Percentiles rank a stretch among this genome's conserved stretches.
These are phyloP conservation scores for Polyommatus icarus DNA, from an alignment of 2,888 invertebrate genomes.

Conservation along the genomic window DNA sequence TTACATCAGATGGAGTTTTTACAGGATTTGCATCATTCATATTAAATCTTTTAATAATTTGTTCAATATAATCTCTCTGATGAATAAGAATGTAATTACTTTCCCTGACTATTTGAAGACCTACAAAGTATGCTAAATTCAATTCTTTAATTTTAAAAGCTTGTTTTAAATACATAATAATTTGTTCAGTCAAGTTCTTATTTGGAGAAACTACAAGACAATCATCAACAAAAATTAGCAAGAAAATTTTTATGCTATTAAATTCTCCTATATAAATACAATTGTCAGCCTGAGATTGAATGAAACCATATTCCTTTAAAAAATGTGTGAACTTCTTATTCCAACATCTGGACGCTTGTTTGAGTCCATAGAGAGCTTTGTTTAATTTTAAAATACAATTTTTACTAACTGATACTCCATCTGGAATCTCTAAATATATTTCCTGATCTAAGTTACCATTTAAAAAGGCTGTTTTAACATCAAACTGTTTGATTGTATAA, in stretches of 20 bases:
- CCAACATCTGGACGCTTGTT: conserved; percentile 34
- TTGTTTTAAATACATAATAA: background rate
- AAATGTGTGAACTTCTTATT: conserved; percentile 35
- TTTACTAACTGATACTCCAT: conserved; percentile 10
- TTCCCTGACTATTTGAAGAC: conserved; percentile 41
- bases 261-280: conserved; percentile 45
- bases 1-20: conserved; percentile 37
- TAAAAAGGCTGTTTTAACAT: conserved; percentile 45
- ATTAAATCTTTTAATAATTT: conserved; percentile 43
- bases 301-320: conserved; percentile 43
- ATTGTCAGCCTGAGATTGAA: conserved; percentile 39
- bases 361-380: conserved; percentile 38
- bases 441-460: conserved; percentile 42
- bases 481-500: conserved; percentile 38
- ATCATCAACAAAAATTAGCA: conserved; percentile 49
- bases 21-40: conserved; percentile 41
- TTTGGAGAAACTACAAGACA: conserved; percentile 41
- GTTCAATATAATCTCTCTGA: conserved; percentile 41
- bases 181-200: too few relatives aligned
- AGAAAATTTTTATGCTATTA: conserved; percentile 39
- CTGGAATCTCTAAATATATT: conserved; percentile 43
- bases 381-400: conserved; percentile 39
- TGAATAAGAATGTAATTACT: conserved; percentile 39
- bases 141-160: conserved; percentile 41
- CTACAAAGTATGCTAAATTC: conserved; percentile 43